These are phyloP conservation scores for Pyrgilauda ruficollis DNA, from an alignment of 2,113 vertebrate genomes.

Conservation along the genomic window DNA sequence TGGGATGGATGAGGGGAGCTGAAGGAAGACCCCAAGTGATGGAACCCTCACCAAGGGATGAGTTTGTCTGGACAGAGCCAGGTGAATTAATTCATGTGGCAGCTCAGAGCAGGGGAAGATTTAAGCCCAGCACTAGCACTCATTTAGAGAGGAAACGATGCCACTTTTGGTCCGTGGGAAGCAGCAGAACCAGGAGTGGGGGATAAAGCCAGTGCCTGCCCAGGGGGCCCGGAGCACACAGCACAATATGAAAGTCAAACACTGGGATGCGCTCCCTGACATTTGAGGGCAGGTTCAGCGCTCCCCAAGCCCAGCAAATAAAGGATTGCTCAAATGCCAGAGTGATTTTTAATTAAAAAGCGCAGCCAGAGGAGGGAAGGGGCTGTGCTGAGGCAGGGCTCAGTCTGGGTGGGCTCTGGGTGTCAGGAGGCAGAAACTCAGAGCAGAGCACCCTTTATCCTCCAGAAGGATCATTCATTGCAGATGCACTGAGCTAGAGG, in stretches of 20 bases:
- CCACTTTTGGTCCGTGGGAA: background rate
- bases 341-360: background rate
- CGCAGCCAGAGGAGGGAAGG: background rate
- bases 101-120: background rate
- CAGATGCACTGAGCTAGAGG: background rate
- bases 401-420: background rate
- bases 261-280: background rate
- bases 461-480: background rate
- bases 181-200: background rate
- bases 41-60: no score
- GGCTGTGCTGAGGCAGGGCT: background rate
- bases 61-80: background rate
- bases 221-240: background rate
- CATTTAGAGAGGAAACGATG: background rate
- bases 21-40: background rate
- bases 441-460: background rate
- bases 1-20: background rate
- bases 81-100: conserved; percentile 33
- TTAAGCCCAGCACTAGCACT: background rate
- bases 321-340: background rate
- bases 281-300: background rate
- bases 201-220: background rate
- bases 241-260: background rate
- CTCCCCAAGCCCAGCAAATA: background rate
- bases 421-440: background rate